phyloP scores from a whole-genome alignment of 2,113 vertebrate species.

The Paramisgurnus dabryanus region DNA sequence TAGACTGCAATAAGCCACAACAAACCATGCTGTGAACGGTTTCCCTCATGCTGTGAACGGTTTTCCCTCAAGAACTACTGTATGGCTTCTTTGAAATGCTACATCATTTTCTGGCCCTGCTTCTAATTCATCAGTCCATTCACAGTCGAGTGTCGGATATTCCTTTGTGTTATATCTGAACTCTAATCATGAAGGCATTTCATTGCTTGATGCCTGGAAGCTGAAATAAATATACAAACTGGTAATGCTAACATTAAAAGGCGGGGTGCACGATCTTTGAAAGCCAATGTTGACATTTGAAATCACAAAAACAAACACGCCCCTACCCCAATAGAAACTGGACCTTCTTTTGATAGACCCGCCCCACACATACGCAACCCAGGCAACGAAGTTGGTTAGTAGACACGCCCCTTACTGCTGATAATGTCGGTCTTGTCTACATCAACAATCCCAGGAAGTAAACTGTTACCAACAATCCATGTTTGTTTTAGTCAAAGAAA shows the following conservation, averaged over 20 bases:
- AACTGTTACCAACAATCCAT: too few relatives aligned
- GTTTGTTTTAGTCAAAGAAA: too few relatives aligned
- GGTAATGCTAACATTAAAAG: not conserved
- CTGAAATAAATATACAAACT: not conserved
- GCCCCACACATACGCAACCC: too few relatives aligned
- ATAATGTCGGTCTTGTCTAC: too few relatives aligned
- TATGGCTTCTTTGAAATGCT: not conserved
- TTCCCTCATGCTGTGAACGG: not conserved
- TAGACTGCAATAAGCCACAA: not conserved
- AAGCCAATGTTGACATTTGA: too few relatives aligned
- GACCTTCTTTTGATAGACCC: too few relatives aligned
- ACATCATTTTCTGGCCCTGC: not conserved
- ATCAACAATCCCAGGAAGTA: too few relatives aligned
- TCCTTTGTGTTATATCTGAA: not conserved
- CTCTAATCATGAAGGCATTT: not conserved
- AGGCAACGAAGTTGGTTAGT: too few relatives aligned
- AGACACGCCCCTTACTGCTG: too few relatives aligned
- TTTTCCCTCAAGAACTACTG: not conserved
- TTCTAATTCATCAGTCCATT: not conserved
- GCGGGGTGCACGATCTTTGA: too few relatives aligned
- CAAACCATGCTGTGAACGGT: constrained; percentile 7
- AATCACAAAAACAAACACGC: too few relatives aligned
- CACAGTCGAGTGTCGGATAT: not conserved
- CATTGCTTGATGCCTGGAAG: not conserved
- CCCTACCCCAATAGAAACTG: too few relatives aligned